Evolutionary conservation across 2,888 invertebrate species (phyloP).

Genomic region (Anagyrus pseudococci): DNA sequence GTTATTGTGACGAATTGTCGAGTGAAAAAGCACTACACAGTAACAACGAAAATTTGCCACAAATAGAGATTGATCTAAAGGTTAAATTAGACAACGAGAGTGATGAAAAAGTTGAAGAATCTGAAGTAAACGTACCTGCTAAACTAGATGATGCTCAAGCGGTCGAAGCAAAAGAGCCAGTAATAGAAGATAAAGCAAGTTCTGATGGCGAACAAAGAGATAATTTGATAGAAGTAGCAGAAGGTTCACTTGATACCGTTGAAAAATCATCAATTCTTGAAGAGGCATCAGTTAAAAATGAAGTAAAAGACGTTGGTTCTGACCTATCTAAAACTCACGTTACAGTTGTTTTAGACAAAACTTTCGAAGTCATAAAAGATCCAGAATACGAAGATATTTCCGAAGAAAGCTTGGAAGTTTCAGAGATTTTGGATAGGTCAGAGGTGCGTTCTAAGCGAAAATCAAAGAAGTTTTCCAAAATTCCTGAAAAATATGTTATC

Average conservation of each 20-base stretch:
- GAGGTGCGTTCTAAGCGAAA: slow-evolving; percentile 42
- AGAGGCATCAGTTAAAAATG: slow-evolving; percentile 16
- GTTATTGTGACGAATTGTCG: slow-evolving; percentile 11
- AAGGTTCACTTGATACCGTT: slow-evolving; percentile 46
- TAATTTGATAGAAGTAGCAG: slow-evolving; percentile 50
- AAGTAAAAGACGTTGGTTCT: slow-evolving; percentile 1
- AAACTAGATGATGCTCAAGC: slow-evolving; percentile 10
- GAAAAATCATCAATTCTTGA: slow-evolving; percentile 38
- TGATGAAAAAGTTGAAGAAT: slow-evolving; percentile 19
- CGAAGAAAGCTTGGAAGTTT: slow-evolving; percentile 58
- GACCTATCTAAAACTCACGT: slow-evolving; percentile 25
- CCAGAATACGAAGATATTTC: slow-evolving; percentile 59
- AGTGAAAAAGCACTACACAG: not conserved
- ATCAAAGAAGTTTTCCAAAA: slow-evolving; percentile 41
- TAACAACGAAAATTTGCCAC: slow-evolving; percentile 39
- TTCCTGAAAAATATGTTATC: slow-evolving; percentile 51
- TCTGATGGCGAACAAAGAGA: slow-evolving; percentile 53
- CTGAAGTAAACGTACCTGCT: not conserved
- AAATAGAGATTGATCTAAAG: slow-evolving; percentile 44
- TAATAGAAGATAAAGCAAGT: slow-evolving; percentile 42
- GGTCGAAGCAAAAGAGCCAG: slow-evolving; percentile 30
- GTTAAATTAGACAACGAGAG: slow-evolving; percentile 40
- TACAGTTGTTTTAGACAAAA: slow-evolving; percentile 33
- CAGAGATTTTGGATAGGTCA: slow-evolving; percentile 55
- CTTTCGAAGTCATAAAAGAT: slow-evolving; percentile 45